These are phyloP conservation scores for Nephrotoma flavescens DNA, from an alignment of 2,888 invertebrate genomes.

Conservation along the genomic window DNA sequence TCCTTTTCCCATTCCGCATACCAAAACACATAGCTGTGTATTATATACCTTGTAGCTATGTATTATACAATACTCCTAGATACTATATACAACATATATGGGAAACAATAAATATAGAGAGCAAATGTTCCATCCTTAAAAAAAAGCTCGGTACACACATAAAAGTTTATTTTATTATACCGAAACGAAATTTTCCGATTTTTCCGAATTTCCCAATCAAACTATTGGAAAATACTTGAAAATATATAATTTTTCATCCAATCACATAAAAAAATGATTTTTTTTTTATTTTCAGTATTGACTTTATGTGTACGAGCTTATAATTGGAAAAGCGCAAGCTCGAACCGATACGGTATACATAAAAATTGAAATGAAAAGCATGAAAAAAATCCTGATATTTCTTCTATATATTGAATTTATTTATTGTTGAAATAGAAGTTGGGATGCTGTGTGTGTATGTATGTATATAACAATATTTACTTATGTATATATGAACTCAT, in stretches of 20 bases:
- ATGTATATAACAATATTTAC: background rate
- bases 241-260: background rate
- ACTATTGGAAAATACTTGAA: slow-evolving; percentile 1
- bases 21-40: too few species aligned
- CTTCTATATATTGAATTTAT: background rate
- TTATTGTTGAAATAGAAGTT: background rate
- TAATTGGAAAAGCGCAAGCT: slow-evolving; percentile 3
- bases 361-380: background rate
- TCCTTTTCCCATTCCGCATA: too few species aligned
- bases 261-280: background rate
- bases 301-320: background rate
- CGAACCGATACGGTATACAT: background rate
- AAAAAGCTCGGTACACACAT: background rate
- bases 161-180: background rate
- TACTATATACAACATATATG: background rate
- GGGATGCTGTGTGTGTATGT: background rate
- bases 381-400: background rate
- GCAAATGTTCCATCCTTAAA: background rate
- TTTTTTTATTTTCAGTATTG: background rate
- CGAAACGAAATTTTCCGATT: background rate
- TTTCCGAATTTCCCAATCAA: background rate
- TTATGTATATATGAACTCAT: background rate
- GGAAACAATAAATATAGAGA: background rate
- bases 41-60: too few species aligned
- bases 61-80: background rate